Evolutionary conservation across 2,113 vertebrate genomes (phyloP).

Genomic region (Fulica atra): DNA sequence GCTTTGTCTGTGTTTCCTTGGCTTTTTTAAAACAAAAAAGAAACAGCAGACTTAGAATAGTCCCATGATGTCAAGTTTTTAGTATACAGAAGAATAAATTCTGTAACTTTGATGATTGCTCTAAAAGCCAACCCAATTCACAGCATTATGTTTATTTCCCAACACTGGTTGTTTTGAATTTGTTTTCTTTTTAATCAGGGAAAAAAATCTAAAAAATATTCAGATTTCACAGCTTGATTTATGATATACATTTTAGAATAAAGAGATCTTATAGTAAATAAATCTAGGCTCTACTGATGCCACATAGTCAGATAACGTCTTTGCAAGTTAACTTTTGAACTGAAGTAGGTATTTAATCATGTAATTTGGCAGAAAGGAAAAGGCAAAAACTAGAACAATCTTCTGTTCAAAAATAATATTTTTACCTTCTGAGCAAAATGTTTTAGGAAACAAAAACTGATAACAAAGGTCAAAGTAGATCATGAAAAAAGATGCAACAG

Average conservation of each 20-base stretch:
- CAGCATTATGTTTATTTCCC: background rate
- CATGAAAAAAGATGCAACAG: background rate
- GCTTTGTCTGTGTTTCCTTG: background rate
- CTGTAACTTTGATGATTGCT: background rate
- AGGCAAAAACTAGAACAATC: background rate
- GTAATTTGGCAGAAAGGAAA: background rate
- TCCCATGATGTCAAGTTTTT: background rate
- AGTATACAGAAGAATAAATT: background rate
- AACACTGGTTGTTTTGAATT: background rate
- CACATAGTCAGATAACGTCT: background rate
- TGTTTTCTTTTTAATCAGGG: background rate
- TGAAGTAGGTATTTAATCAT: background rate
- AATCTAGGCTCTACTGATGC: background rate
- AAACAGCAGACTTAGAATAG: background rate
- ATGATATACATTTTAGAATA: background rate
- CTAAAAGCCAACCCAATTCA: background rate
- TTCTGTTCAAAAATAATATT: background rate
- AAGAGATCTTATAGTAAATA: background rate
- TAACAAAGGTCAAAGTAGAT: background rate
- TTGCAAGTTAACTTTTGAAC: background rate
- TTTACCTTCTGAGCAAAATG: background rate
- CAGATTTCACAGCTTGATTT: background rate
- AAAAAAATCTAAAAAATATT: background rate
- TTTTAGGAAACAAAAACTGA: background rate
- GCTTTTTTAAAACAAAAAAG: conserved; percentile 19